Base-by-base conservation (phyloP, 92 coral and sea anemone genomes). In the Isaurus tuberculatus region DNA sequence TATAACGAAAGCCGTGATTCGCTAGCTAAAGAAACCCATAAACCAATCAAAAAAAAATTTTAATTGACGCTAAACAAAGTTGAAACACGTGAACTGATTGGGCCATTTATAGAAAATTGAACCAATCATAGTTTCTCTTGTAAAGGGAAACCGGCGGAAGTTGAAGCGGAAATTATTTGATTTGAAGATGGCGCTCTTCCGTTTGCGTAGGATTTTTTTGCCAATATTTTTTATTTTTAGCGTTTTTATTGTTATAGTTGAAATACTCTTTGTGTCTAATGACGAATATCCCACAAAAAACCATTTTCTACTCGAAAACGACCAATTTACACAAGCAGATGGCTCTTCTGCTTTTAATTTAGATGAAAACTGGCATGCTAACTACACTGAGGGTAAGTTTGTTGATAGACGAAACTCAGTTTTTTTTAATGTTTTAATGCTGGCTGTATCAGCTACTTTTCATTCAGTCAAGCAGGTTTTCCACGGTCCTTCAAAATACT, bases 341-440 rank as follows among this genome's bases (percentile, higher is more conserved):
- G 60, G 19, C 32, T 73, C 68, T 22, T 57, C 17, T 20, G 5
- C 34, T 34, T 74, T 85, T 74, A 83, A 85, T 67, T 73, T 72
- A 53, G 97, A 93, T 57, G 97, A 93, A 81, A 91, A 93, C 83
- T 93, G 94, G 97, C 78, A 68, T 40, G 92, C 80, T 25, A 80
- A 83, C 70, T 93, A 93, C 81, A 68, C 89, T 16, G 97, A 93
- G 91, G 97, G 97, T 93, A 73, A 82, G 80, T 42, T 8, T 17
- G 4, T 29, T 33, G 42, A 36, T 14, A 27, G 25, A 1, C 46
- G 46, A 40, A 40, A 40, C 25, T 22, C 8, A 6, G 34, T 55
- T 55, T 3, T 22, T 3, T 17, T 55, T 14, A 17, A 15, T 17
- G 22, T n/a, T n/a, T n/a, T n/a, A n/a, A n/a, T 53, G 4, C 23